Base-by-base conservation (phyloP, 2,888 invertebrate species). In the Phorcus lineatus region DNA sequence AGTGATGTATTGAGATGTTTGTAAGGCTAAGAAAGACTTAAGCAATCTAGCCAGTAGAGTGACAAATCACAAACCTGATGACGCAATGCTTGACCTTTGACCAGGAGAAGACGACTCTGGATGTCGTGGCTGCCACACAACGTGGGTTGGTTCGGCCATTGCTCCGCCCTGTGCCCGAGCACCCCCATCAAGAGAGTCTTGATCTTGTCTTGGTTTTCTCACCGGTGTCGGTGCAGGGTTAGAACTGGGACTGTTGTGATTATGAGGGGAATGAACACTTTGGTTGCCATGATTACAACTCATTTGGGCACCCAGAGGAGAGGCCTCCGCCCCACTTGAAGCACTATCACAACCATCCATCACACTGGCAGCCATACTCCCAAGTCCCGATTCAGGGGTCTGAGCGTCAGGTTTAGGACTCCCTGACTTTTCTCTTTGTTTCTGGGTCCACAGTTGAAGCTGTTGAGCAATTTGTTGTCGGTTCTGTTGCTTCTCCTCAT, bases 391-490 rank as follows among this genome's bases (percentile, higher is more conserved):
- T n/a, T 52, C 80, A 1, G 76, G 53, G 13, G 76, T 53, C 1
- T 67, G 79, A 77, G 66, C 62, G 13, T 74, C 80, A 22, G 67
- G 66, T 53, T 77, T 74, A 6, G 62, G 74, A 24, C 74, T 70
- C 9, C 54, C 66, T 2, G 81, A 74, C 79, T 85, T 86, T 52
- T 88, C 88, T 79, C 86, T 88, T 74, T 88, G 87, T 79, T 89
- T 88, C 78, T 90, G 89, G 52, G 90, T 90, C 92, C 92, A 92
- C 70, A 87, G 83, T 83, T 91, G 88, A 75, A 92, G 85, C 74
- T 91, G 89, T 80, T 91, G 91, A 74, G 88, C 90, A 76, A 91
- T 91, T 67, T 88, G 88, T 74, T 91, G 90, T 66, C 91, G 81
- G 80, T 89, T 90, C 74, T 90, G 88, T 75, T 89, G 88, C 75